Base-by-base conservation (phyloP, 2,888 invertebrate species). In the Epicampocera succincta region DNA sequence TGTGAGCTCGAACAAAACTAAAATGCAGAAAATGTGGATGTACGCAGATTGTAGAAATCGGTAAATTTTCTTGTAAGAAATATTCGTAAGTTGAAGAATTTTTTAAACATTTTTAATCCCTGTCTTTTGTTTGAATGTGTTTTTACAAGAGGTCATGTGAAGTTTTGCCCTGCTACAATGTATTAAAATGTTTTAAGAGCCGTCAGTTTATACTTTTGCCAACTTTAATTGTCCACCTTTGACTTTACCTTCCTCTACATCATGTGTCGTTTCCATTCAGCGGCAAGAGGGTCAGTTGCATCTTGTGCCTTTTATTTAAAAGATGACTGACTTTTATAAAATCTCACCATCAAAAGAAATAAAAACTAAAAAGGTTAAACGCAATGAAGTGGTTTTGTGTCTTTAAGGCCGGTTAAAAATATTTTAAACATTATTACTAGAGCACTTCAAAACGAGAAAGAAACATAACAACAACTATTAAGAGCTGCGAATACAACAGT, bases 271-370 rank as follows among this genome's bases (percentile, higher is more conserved):
- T 48, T 46, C 8, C 38, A 19, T n/a, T n/a, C 2, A 40, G 38
- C 1, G 40, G 8, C 13, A 12, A 44, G 13, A 17, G 38, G 65
- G 21, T 21, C 60, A 42, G 15, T 44, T 44, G 52, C 19, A 40
- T 21, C 4, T 83, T 72, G 75, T 75, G 73, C 80, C 73, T 80
- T 78, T 74, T 73, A 63, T 60, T 54, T 44, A 77, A n/a, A 74
- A 77, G 77, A 82, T 82, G 81, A 82, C 69, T 77, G 81, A 82
- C 77, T 69, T 82, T 77, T 69, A 13, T 63, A 74, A 77, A 82
- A 72, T 71, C 63, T 65, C 73, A 77, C 17, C 12, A 15, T n/a
- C 60, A 60, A 17, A 38, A 40, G 48, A 33, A n/a, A 44, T 11
- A 42, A 13, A 61, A 61, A n/a, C n/a, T n/a, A n/a, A 68, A 48